Evolutionary conservation across 2,113 vertebrate species (phyloP).

Genomic region (Aleadryas rufinucha): DNA sequence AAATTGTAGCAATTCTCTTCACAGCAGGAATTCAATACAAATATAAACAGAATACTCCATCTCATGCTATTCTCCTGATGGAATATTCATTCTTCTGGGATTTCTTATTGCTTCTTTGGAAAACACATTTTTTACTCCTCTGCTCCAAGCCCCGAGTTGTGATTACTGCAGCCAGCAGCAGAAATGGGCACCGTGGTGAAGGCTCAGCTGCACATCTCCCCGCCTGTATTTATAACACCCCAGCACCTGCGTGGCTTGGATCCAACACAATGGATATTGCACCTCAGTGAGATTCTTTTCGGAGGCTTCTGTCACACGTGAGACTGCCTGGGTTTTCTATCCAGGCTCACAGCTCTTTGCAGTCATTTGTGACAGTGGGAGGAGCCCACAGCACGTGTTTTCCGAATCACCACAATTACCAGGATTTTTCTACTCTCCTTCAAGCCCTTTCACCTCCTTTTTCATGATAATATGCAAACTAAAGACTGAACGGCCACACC

Average conservation of each 20-base stretch:
- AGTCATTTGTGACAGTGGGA: not conserved
- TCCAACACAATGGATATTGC: accelerated
- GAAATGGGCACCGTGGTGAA: not conserved
- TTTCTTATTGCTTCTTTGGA: not conserved
- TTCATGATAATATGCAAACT: not conserved
- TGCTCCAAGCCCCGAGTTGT: not conserved
- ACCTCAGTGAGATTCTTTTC: not conserved
- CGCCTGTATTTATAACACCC: not conserved
- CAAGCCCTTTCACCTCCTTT: not conserved
- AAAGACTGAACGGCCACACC: not conserved
- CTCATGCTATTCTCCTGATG: not conserved
- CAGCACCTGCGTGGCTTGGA: not conserved
- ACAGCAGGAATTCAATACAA: not conserved
- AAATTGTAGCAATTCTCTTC: not conserved
- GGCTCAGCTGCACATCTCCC: not conserved
- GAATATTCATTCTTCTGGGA: not conserved
- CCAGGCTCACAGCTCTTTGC: not conserved
- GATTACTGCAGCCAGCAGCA: not conserved
- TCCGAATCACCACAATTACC: not conserved
- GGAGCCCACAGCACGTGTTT: not conserved
- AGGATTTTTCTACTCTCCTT: not conserved
- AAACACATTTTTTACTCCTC: not conserved
- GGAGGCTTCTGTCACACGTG: not conserved
- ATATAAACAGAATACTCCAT: not conserved
- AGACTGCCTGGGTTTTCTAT: not conserved